Conservation (phyloP, 2,113 vertebrate species). For the Diglossa brunneiventris region DNA sequence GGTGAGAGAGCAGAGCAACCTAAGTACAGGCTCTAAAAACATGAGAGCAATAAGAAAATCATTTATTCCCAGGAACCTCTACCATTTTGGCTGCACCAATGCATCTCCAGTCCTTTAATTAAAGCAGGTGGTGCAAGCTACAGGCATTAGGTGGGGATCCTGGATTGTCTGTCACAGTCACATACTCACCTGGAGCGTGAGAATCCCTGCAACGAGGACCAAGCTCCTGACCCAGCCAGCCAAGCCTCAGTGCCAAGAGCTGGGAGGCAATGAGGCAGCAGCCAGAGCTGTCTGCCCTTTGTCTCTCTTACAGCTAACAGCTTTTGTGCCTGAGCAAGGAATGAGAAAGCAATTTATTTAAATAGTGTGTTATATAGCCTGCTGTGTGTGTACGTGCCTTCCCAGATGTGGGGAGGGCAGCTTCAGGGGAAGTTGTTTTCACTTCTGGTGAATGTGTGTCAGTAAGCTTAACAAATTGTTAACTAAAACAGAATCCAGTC, state of each 20-base stretch:
- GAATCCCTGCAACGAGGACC: background rate
- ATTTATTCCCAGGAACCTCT: background rate
- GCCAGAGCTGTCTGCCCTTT: background rate
- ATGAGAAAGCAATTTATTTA: background rate
- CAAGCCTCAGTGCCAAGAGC: background rate
- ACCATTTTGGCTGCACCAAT: background rate
- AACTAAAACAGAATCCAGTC: background rate
- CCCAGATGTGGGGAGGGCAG: background rate
- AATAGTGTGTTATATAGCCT: background rate
- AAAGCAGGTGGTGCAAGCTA: background rate
- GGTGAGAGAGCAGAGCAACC: background rate
- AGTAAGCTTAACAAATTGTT: background rate
- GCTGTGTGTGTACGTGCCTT: background rate
- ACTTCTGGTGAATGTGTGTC: background rate
- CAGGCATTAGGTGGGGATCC: background rate
- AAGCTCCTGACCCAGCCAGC: background rate
- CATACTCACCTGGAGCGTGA: background rate
- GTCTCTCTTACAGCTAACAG: background rate
- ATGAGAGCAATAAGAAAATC: background rate
- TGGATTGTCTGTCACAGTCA: background rate
- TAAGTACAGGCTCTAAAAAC: background rate
- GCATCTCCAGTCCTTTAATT: background rate
- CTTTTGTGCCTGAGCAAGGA: slow-evolving; percentile 4
- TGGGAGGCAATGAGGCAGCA: background rate
- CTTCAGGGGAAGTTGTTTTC: background rate